These are phyloP conservation scores for Rhyzopertha dominica DNA, from an alignment of 1,140 invertebrate species.

Conservation along the genomic window DNA sequence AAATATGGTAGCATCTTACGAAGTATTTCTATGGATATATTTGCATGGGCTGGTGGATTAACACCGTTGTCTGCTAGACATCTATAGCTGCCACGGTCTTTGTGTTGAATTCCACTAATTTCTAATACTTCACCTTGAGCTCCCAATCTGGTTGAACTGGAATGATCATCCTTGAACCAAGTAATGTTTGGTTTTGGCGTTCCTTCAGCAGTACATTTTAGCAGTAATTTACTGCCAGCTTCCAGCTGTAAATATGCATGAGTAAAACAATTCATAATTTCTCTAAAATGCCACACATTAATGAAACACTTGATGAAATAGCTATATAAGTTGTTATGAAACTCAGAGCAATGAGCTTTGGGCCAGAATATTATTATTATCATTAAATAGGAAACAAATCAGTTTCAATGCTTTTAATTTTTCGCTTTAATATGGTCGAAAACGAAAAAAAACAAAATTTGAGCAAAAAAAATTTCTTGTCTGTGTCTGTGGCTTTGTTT, in stretches of 20 bases:
- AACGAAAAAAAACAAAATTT: too few species aligned
- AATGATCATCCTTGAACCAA: slow-evolving; percentile 23
- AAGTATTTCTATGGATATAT: slow-evolving; percentile 28
- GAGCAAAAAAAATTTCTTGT: too few species aligned
- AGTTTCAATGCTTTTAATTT: too few species aligned
- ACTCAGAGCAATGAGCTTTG: too few species aligned
- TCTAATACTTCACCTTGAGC: slow-evolving; percentile 28
- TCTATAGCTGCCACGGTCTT: slow-evolving; percentile 28
- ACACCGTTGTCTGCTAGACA: slow-evolving; percentile 37
- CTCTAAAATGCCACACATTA: too few species aligned
- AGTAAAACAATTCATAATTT: too few species aligned
- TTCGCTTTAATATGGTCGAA: too few species aligned
- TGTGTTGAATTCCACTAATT: slow-evolving; percentile 24
- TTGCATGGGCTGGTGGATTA: slow-evolving; percentile 24
- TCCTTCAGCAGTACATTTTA: slow-evolving; percentile 32
- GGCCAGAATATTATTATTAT: too few species aligned
- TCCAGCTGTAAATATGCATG: slow-evolving; percentile 26
- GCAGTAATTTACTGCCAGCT: slow-evolving; percentile 22
- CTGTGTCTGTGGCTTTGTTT: too few species aligned
- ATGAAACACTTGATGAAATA: too few species aligned
- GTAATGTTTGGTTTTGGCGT: slow-evolving; percentile 30
- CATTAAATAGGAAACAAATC: too few species aligned
- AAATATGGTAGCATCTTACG: slow-evolving; percentile 22
- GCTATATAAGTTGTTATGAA: too few species aligned
- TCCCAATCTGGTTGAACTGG: slow-evolving; percentile 22